A percentile compares a stretch with the other conserved stretches of the same genome.
phyloP scores from a whole-genome alignment of 2,888 invertebrate genomes.

The Hetaerina titia region DNA sequence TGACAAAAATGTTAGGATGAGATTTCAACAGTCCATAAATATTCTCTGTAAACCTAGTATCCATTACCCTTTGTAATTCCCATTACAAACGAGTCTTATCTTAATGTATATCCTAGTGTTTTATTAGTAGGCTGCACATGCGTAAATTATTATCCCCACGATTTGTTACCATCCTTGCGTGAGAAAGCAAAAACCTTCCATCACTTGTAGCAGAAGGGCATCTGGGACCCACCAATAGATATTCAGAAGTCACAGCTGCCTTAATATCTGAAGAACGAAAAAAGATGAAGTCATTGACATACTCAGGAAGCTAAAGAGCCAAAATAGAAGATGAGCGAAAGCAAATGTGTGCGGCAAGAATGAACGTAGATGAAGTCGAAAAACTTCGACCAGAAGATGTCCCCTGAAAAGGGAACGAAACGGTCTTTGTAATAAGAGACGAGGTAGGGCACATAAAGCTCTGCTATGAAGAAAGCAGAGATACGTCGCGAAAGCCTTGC shows the following conservation, averaged over 20 bases:
- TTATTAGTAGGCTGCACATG: background rate
- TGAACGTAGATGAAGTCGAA: no score
- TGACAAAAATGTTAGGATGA: no score
- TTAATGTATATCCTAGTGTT: background rate
- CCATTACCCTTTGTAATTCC: no score
- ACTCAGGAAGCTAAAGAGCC: background rate
- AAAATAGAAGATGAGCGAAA: background rate
- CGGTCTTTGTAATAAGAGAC: no score
- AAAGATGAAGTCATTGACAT: background rate
- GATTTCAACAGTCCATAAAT: no score
- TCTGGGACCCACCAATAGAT: background rate
- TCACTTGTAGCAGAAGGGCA: background rate
- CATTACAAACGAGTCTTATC: background rate
- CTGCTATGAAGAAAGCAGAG: no score
- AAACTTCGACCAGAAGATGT: no score
- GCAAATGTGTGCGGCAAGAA: background rate
- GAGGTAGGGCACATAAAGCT: no score
- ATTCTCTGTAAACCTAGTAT: no score
- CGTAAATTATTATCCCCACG: background rate
- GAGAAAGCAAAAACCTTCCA: background rate
- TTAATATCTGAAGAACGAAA: background rate
- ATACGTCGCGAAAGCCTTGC: no score
- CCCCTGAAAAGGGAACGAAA: no score
- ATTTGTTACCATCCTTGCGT: background rate
- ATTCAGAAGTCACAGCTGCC: background rate